Evolutionary conservation across 2,888 invertebrate genomes (phyloP).

Genomic region (Tipula unca): DNA sequence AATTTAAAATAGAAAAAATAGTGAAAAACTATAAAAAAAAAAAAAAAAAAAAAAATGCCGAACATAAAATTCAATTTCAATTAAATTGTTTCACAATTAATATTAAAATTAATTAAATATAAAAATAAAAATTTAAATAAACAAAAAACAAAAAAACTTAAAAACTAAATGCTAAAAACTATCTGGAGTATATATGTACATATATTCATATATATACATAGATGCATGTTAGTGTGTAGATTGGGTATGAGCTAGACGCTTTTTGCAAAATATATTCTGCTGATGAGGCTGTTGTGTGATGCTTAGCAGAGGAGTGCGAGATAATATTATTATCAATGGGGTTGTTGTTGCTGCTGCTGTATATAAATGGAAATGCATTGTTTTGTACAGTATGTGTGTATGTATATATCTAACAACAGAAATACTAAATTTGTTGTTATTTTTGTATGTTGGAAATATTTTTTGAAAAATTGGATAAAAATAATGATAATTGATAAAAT

Average conservation of each 20-base stretch:
- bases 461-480: constrained; percentile 14
- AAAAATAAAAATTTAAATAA: constrained; percentile 8
- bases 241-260: not conserved
- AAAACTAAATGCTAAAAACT: not conserved
- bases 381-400: too few species aligned
- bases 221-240: not conserved
- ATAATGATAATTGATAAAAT: not conserved
- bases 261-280: not conserved
- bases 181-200: too few species aligned
- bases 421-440: not conserved
- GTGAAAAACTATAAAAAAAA: not conserved
- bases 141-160: not conserved
- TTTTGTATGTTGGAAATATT: not conserved
- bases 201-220: too few species aligned
- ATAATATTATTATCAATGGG: not conserved
- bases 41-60: not conserved
- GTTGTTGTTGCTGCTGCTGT: not conserved
- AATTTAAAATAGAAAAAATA: not conserved
- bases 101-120: constrained; percentile 14
- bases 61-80: constrained; percentile 8
- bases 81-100: constrained; percentile 14
- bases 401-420: not conserved
- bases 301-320: not conserved
- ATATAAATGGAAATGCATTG: not conserved
- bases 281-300: not conserved